These are phyloP conservation scores for Nerophis lumbriciformis DNA, from an alignment of 2,113 vertebrate genomes.

Conservation along the genomic window DNA sequence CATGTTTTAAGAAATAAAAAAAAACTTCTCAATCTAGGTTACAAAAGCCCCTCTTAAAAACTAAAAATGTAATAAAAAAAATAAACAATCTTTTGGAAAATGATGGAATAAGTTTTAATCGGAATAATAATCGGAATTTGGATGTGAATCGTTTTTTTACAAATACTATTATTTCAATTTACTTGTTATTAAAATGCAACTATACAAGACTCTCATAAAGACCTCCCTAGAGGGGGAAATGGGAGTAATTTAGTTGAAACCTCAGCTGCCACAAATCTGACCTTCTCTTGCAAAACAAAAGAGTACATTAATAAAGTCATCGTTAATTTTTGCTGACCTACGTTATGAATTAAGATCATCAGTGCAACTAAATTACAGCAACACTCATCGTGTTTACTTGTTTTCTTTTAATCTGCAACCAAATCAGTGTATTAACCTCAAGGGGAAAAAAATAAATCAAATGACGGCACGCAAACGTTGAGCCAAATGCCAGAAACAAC, in stretches of 20 bases:
- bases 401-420: slow-evolving; percentile 2
- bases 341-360: background rate
- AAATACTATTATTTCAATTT: too few relatives aligned
- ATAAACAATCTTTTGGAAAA: too few relatives aligned
- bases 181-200: too few relatives aligned
- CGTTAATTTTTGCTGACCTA: background rate
- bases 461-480: slow-evolving; percentile 78
- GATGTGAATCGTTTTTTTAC: too few relatives aligned
- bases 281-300: background rate
- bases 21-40: too few relatives aligned
- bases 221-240: background rate
- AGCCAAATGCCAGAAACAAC: slow-evolving; percentile 98
- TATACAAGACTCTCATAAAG: too few relatives aligned
- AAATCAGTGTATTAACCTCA: background rate
- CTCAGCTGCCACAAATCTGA: background rate
- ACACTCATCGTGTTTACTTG: background rate
- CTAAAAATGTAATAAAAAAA: too few relatives aligned
- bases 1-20: too few relatives aligned
- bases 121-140: too few relatives aligned
- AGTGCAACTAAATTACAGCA: slow-evolving; percentile 18
- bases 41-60: too few relatives aligned
- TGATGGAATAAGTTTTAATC: too few relatives aligned
- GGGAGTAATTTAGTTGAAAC: background rate
- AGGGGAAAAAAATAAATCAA: too few relatives aligned
- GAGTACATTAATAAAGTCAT: background rate